phyloP scores from a whole-genome alignment of 1,140 invertebrate species.

The Platyscapa corneri region DNA sequence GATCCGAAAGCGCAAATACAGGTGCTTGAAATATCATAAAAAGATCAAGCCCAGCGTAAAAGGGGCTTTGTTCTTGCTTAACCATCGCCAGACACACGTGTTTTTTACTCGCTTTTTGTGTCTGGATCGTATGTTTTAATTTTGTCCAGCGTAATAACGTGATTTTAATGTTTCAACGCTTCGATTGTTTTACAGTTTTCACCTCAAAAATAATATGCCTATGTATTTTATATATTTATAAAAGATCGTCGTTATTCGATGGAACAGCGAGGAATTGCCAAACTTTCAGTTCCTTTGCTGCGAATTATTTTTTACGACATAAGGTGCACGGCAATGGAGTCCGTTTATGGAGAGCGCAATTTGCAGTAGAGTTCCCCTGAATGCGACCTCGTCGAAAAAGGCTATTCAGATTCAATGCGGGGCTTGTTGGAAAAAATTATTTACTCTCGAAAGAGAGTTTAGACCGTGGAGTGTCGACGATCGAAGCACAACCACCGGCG shows the following conservation, averaged over 20 bases:
- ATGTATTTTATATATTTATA: too few species aligned
- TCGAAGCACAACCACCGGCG: too few species aligned
- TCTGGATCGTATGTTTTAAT: not conserved
- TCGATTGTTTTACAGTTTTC: slow-evolving; percentile 13
- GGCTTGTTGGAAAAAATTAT: too few species aligned
- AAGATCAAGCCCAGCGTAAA: slow-evolving; percentile 31
- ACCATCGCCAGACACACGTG: not conserved
- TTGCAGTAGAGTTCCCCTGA: not conserved
- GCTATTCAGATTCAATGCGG: not conserved
- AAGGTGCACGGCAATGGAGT: too few species aligned
- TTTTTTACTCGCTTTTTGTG: not conserved
- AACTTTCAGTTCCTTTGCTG: not conserved
- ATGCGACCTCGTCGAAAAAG: not conserved
- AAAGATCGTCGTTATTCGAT: not conserved
- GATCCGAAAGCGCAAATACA: slow-evolving; percentile 19
- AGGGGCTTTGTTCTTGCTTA: slow-evolving; percentile 27
- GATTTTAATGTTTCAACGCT: slow-evolving; percentile 18
- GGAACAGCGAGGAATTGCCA: not conserved
- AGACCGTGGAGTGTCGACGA: too few species aligned
- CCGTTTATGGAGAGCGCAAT: not conserved
- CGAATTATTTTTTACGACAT: too few species aligned
- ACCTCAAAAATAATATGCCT: not conserved
- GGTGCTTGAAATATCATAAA: slow-evolving; percentile 40
- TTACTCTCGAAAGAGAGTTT: too few species aligned
- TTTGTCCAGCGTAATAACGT: slow-evolving; percentile 31